Evolutionary conservation across 2,797 vertebrate genomes (phyloP), one percentile per base, ranked within the genome.

Genomic region (Dryobates pubescens): DNA sequence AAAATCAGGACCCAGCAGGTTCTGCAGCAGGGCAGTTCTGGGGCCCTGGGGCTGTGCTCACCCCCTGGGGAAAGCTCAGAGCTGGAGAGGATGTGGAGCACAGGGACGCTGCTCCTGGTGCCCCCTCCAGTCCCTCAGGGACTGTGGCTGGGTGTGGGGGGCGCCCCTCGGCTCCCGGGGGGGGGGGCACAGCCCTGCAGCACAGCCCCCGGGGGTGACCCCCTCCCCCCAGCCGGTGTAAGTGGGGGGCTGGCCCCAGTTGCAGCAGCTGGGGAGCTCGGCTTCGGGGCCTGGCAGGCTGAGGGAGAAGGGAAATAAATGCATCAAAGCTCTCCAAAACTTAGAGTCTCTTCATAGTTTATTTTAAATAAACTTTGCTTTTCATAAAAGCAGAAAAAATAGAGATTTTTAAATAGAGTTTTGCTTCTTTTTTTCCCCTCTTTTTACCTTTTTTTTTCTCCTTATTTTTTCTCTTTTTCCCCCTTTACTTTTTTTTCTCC

Each of bases 351-450:
- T 94, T 76, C 91, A 94, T 90, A 95, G 57, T 97, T 96, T 92
- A 90, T 96, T 95, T 96, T 96, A 98, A 98, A 97, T 97, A 98
- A 95, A 95, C 49, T 97, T 96, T 97, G 97, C 97, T 97, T 97
- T 97, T 96, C 96, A 97, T 95, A 97, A 97, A 98, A 97, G 96
- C 96, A 29, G 96, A 97, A 96, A 96, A 96, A 69, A 97, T 92
- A 96, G 94, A 97, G 95, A 93, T 96, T 94, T 92, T 96, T 97
- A 97, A 97, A 97, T 96, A 97, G 88, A 20, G 83, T 65, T 93
- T 47, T 47, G 10, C 22, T 47, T 22, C 9, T 22, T 47, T 47
- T 19, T 7, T 5, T 7, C 17, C 17, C 18, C 18, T 47, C 18
- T 19, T 19, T 19, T 19, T 19, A 38, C 36, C 4, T 10, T 9